Base-by-base conservation (phyloP, 1,140 invertebrate genomes). In the Zaprionus capensis region DNA sequence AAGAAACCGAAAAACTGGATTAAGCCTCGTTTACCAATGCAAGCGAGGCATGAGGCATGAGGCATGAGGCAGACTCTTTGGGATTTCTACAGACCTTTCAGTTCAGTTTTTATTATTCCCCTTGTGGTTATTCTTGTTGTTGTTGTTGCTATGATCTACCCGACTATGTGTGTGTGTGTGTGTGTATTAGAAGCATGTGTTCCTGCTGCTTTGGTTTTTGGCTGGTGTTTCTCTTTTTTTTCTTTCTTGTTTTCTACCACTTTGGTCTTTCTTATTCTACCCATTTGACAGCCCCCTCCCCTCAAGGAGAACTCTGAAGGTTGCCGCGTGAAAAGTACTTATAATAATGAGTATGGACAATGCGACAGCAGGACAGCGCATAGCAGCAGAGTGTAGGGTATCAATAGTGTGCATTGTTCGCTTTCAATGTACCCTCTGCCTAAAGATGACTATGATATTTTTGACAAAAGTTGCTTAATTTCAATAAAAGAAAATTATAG, bases 101-200 rank as follows among this genome's bases (percentile, higher is more conserved):
- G 70, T 80, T 74, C 73, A 71, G 67, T 28, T 56, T 56, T 49
- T 67, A 57, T 63, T 78, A 24, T 51, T 76, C 57, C 49, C 55
- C 61, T 46, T 63, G 31, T 84, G 76, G 38, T 53, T 73, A 36
- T 59, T 62, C 24, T 44, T 56, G 59, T 38, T 49, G 7, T 38
- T 49, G 7, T 55, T 22, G 69, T 83, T 65, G 84, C 87, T 88
- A 88, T 87, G 84, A 87, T 87, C 83, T 79, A 74, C 88, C 81
- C 76, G 82, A 55, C 70, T 71, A 65, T 56, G 11, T 73, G 26
- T 53, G 62, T 76, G n/a, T 66, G 17, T 73, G 66, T 78, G 55
- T 65, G 62, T 66, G 61, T 80, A 58, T 75, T 88, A 78, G 84
- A 87, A 87, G 71, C 71, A 87, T 87, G 84, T 87, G 83, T 87